Base-by-base conservation (phyloP, 2,888 invertebrate genomes). In the Aromia moschata region DNA sequence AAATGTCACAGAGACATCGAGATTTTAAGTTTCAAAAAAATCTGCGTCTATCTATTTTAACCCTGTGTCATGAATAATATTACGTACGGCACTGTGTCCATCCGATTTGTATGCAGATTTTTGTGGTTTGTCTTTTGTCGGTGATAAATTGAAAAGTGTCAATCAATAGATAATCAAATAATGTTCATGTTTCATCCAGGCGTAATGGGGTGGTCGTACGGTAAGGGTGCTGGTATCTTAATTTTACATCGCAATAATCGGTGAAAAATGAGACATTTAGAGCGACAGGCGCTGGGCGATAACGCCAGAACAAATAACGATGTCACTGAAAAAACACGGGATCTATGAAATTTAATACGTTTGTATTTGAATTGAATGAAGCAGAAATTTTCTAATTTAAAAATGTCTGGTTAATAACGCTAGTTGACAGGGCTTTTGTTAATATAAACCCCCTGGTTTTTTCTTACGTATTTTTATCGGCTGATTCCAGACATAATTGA, bases 121-220 rank as follows among this genome's bases (percentile, higher is more conserved):
- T 49, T 30, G 37, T 38, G 30, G 49, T 49, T 49, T 25, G 25
- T 49, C 38, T 37, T 49, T 49, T 25, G 25, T 49, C 38, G 38
- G 38, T 49, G 49, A 49, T 49, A 49, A 49, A 49, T 49, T 49
- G 49, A 49, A 49, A 49, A 49, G 25, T 49, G 49, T 49, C 49
- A 49, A 49, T 49, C 49, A 49, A 49, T 15, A 37, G 49, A 49
- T 49, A 49, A 49, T 15, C 11, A 33, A 38, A 38, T 36, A 49
- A 49, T 49, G 38, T 49, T 49, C 49, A 38, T 49, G 49, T 38
- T 37, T 40, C 37, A 38, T 38, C 49, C 49, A 30, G 10, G 38
- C 49, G 38, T 49, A 49, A 49, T 49, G 30, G 49, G 49, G 49
- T 49, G 47, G 47, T 36, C 36, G 49, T 38, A 15, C 38, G 14